Evolutionary conservation across 1,140 invertebrate species (phyloP), one percentile per base, ranked within the genome.

Genomic region (Drosophila arawakana): DNA sequence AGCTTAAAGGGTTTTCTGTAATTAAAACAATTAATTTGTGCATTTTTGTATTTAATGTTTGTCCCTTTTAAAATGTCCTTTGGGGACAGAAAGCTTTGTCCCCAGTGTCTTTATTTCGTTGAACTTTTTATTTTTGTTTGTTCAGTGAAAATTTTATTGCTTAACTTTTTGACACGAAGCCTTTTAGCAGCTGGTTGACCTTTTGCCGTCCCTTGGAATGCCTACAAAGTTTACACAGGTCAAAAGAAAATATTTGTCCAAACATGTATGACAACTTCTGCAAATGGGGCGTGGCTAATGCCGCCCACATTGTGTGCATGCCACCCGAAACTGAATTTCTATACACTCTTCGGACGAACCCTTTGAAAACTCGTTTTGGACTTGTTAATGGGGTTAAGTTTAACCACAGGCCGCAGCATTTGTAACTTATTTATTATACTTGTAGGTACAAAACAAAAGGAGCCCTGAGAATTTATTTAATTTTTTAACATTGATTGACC

Each of bases 161-260:
- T 63, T 62, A 80, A 84, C 81, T 84, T 84, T 83, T 74, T 60
- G 68, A 62, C 70, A 74, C 65, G 69, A 66, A 75, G 74, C 81
- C 81, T 78, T 84, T 72, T 65, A 65, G 72, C 62, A 71, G 67
- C 81, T 49, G 52, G 47, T 70, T 74, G 81, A 84, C 81, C 81
- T 74, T 80, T 84, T 62, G 59, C 39, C 21, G 59, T 52, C 69
- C 77, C 59, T 68, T 43, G 74, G 66, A 66, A 80, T 84, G 76
- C 81, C 76, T 44, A n/a, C 58, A 81, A 84, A 84, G 81, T 84
- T 84, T 84, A 74, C 74, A 80, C 73, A 84, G 81, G 81, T 80
- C 81, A 84, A 84, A 5, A 84, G 74, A 84, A 84, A 84, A 84
- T 84, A 84, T 84, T 84, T 84, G 60, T 66, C 66, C 66, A 67